phyloP scores from a whole-genome alignment of 64 coral and sea anemone species.

The Actinia equina region DNA sequence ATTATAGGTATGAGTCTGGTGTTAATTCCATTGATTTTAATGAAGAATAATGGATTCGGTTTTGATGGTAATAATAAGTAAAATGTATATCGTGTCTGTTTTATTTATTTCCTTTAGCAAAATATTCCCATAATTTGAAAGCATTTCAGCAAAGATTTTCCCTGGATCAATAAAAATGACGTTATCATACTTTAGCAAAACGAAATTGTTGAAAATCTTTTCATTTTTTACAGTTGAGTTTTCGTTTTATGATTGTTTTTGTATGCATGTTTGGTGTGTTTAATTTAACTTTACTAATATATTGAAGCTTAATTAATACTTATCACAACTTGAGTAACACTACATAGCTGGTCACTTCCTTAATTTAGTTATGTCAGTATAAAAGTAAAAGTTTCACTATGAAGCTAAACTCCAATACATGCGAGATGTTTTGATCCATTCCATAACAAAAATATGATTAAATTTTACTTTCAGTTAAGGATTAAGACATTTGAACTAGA shows the following conservation, averaged over 20 bases:
- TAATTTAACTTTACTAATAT: not conserved
- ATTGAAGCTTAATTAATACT: not conserved
- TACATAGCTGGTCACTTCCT: not conserved
- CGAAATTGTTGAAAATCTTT: not conserved
- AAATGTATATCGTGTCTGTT: no score
- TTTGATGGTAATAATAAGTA: not conserved
- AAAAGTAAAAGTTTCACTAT: constrained; percentile 3
- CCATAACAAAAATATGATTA: not conserved
- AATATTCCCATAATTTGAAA: no score
- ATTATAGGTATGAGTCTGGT: not conserved
- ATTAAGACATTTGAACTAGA: not conserved
- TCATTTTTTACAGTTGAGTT: no score
- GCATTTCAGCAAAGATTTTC: not conserved
- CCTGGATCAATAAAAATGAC: not conserved
- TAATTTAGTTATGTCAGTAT: not conserved
- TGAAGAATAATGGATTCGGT: not conserved
- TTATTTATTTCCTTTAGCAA: not conserved
- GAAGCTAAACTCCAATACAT: not conserved
- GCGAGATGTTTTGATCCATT: not conserved
- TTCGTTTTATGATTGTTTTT: no score
- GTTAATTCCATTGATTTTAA: not conserved
- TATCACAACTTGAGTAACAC: not conserved
- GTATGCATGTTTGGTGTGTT: not conserved
- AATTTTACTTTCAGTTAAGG: no score
- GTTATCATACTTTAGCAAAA: not conserved